Conservation (phyloP, 1,140 invertebrate species). For the Saccostrea glomerata region DNA sequence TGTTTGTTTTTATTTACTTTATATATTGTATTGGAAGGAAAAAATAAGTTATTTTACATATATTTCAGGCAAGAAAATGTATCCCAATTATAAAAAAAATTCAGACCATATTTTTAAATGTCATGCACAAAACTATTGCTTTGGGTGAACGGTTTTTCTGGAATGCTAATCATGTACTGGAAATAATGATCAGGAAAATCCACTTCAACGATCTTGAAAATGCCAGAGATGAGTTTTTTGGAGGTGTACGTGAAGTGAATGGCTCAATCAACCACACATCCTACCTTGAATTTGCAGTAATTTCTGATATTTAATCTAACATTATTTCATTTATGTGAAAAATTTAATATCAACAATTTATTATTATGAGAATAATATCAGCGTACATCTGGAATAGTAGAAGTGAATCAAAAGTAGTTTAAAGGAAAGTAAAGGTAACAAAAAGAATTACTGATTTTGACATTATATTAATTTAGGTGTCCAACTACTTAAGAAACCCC, state of each 20-base stretch:
- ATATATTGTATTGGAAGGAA: too few species aligned
- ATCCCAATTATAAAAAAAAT: background rate
- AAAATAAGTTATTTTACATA: too few species aligned
- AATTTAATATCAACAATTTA: too few species aligned
- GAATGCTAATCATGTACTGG: background rate
- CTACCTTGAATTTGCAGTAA: background rate
- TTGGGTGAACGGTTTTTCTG: background rate
- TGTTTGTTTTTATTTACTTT: too few species aligned
- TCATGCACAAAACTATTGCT: background rate
- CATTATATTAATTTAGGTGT: background rate
- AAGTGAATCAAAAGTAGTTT: too few species aligned
- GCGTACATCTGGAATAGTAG: too few species aligned
- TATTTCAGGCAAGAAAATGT: background rate
- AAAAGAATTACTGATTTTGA: background rate
- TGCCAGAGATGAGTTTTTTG: background rate
- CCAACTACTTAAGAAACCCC: background rate
- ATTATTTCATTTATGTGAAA: too few species aligned
- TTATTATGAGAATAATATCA: too few species aligned
- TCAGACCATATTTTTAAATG: background rate
- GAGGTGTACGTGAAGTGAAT: background rate
- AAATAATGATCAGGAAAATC: background rate
- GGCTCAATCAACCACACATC: background rate
- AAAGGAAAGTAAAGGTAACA: background rate
- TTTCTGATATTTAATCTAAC: background rate
- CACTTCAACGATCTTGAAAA: background rate